Conservation (phyloP, 1,140 invertebrate species). For the Solenopsis invicta region DNA sequence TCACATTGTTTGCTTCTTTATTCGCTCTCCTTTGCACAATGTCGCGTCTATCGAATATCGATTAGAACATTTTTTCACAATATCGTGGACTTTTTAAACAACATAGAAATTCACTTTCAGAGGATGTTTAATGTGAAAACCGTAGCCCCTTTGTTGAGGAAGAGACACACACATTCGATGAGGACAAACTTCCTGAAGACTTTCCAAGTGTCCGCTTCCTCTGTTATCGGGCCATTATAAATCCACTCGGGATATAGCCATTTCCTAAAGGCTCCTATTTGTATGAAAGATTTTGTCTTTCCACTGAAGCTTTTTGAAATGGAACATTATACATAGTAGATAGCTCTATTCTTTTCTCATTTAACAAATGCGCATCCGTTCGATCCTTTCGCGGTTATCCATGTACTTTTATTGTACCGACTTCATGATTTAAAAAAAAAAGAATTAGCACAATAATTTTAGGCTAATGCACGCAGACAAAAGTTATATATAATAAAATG, state of each 20-base stretch:
- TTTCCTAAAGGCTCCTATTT: constrained; percentile 1
- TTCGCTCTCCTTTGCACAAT: neutral
- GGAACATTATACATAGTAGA: neutral
- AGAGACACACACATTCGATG: constrained; percentile 10
- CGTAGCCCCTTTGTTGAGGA: neutral
- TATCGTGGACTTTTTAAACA: constrained; percentile 13
- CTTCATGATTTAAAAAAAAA: neutral
- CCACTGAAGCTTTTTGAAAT: neutral
- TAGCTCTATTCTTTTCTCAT: constrained; percentile 17
- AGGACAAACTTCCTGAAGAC: constrained; percentile 5
- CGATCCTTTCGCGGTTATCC: neutral
- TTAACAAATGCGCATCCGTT: neutral
- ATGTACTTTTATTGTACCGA: neutral
- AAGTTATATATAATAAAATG: neutral
- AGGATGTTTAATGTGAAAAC: constrained; percentile 30
- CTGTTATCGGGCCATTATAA: constrained; percentile 38
- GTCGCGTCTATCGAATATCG: neutral
- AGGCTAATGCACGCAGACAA: neutral
- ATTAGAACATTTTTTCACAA: neutral
- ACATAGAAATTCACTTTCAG: constrained; percentile 28
- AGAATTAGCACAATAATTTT: neutral
- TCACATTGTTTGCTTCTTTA: neutral
- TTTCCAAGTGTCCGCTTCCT: constrained; percentile 5
- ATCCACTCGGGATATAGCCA: constrained; percentile 42
- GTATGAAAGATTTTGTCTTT: constrained; percentile 14